Evolutionary conservation across 1,140 invertebrate species (phyloP).

Genomic region (Potamilus streckersoni): DNA sequence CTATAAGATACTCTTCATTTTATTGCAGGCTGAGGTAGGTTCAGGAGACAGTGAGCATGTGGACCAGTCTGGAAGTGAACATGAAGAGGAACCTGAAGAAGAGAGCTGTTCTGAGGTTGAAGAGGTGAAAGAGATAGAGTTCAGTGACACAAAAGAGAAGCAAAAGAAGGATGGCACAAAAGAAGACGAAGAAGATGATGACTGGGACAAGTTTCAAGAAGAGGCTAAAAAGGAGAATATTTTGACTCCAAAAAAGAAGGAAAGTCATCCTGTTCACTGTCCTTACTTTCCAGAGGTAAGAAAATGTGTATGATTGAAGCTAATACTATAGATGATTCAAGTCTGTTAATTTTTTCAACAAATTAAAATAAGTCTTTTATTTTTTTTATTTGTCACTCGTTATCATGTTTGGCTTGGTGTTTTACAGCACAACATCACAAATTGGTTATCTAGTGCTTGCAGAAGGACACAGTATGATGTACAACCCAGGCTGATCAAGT

Average conservation of each 20-base stretch:
- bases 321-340: too few species aligned
- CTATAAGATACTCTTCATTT: too few species aligned
- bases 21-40: too few species aligned
- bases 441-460: too few species aligned
- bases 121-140: constrained; percentile 26
- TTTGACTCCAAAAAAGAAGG: constrained; percentile 92
- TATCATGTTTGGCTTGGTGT: too few species aligned
- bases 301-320: constrained; percentile 1
- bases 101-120: constrained; percentile 69
- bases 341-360: too few species aligned
- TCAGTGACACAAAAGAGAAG: constrained; percentile 65
- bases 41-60: not conserved
- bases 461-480: too few species aligned
- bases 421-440: too few species aligned
- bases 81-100: constrained; percentile 56
- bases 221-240: constrained; percentile 81
- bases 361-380: too few species aligned
- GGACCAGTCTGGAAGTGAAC: constrained; percentile 25
- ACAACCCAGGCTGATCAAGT: too few species aligned
- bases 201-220: constrained; percentile 73
- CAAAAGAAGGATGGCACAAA: constrained; percentile 21
- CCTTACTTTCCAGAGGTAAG: constrained; percentile 90
- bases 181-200: constrained; percentile 70
- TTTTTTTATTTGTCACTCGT: too few species aligned
- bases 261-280: constrained; percentile 95